Evolutionary conservation across 2,888 invertebrate genomes (phyloP).

Genomic region (Melitaea athalia): DNA sequence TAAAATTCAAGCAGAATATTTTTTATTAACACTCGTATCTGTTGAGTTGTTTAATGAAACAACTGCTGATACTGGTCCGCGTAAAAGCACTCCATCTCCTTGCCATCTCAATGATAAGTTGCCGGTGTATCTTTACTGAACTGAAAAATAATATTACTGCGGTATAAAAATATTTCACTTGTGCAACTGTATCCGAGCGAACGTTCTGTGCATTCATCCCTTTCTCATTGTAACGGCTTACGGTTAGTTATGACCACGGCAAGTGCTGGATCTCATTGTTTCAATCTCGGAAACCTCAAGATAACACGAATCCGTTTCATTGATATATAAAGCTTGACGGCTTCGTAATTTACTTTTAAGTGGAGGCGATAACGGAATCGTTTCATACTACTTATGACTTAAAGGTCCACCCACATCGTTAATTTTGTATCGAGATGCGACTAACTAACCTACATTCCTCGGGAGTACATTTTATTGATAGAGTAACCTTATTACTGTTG

Average conservation of each 20-base stretch:
- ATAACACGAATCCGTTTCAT: conserved; percentile 49
- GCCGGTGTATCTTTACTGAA: conserved; percentile 3
- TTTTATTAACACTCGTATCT: neutral
- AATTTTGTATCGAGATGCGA: conserved; percentile 18
- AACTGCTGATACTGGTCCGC: neutral
- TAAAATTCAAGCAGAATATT: neutral
- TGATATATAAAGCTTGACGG: conserved; percentile 49
- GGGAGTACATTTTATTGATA: neutral
- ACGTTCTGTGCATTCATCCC: conserved; percentile 27
- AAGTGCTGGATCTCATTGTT: conserved; percentile 53
- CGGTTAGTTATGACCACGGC: conserved; percentile 62
- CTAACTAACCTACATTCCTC: neutral
- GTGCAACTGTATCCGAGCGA: conserved; percentile 22
- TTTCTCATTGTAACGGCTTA: conserved; percentile 63
- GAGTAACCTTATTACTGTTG: too few species aligned
- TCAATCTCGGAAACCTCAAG: conserved; percentile 50
- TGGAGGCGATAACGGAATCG: conserved; percentile 32
- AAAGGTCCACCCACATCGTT: conserved; percentile 23
- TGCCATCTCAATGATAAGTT: conserved; percentile 1
- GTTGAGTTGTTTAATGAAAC: neutral
- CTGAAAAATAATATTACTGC: neutral
- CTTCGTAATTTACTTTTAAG: conserved; percentile 33
- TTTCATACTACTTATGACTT: conserved; percentile 27
- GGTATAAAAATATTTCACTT: conserved; percentile 19
- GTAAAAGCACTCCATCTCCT: neutral